These are phyloP conservation scores for Lutraria lutraria DNA, from an alignment of 2,888 invertebrate species.

Conservation along the genomic window DNA sequence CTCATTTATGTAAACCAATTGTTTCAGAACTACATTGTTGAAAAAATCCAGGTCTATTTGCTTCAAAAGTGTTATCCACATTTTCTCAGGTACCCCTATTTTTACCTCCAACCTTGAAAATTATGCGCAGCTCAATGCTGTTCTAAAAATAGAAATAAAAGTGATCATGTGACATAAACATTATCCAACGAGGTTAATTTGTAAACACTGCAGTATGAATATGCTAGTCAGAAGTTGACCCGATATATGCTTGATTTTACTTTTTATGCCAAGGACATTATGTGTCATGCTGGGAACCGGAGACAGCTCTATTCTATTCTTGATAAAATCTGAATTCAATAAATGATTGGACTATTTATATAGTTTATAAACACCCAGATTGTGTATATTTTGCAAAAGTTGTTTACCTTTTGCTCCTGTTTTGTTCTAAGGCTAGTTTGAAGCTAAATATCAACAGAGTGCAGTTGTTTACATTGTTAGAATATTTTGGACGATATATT, in stretches of 20 bases:
- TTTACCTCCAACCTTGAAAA: background rate
- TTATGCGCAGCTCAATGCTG: background rate
- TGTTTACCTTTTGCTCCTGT: background rate
- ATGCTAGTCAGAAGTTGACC: background rate
- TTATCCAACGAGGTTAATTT: conserved; percentile 21
- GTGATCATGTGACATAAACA: conserved; percentile 11
- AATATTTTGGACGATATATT: conserved; percentile 13
- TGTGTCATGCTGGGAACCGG: background rate
- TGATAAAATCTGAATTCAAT: background rate
- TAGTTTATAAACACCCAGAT: background rate
- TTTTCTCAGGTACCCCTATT: background rate
- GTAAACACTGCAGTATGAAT: conserved; percentile 19
- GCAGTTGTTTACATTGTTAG: conserved; percentile 25
- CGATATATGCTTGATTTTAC: background rate
- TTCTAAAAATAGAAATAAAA: conserved; percentile 14
- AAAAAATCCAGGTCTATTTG: too few relatives aligned
- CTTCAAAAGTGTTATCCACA: too few relatives aligned
- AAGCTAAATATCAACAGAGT: background rate
- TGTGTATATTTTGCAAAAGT: background rate
- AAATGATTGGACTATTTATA: background rate
- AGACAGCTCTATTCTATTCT: background rate
- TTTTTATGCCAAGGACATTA: conserved; percentile 1
- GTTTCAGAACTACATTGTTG: too few relatives aligned
- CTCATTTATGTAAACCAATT: too few relatives aligned
- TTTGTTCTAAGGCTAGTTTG: background rate